A percentile compares a stretch with the other conserved stretches of the same genome.
Evolutionary conservation across 2,113 vertebrate genomes (phyloP).

Genomic region (Terrapene triunguis): DNA sequence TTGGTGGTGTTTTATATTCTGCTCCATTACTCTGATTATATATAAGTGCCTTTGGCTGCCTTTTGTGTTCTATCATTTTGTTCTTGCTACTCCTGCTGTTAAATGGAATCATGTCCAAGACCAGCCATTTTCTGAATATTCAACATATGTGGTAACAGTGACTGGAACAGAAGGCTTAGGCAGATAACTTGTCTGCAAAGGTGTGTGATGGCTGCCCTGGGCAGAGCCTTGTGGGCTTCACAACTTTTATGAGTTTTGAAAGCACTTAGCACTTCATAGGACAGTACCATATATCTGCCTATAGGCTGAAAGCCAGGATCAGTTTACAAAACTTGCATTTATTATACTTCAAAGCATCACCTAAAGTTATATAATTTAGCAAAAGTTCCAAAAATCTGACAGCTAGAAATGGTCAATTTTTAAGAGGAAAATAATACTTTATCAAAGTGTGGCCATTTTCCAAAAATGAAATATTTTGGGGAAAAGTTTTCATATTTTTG

Average conservation of each 20-base stretch:
- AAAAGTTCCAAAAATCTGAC: not conserved
- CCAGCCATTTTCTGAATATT: not conserved
- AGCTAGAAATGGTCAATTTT: not conserved
- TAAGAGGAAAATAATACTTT: not conserved
- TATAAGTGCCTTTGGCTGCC: not conserved
- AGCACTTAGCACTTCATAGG: not conserved
- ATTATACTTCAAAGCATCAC: not conserved
- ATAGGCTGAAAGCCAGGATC: not conserved
- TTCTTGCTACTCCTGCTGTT: slow-evolving; percentile 26
- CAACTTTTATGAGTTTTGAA: not conserved
- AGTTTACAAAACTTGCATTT: not conserved
- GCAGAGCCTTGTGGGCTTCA: not conserved
- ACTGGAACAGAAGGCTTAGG: not conserved
- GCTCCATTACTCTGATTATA: not conserved
- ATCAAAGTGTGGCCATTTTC: not conserved
- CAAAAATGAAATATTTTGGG: not conserved
- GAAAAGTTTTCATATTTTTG: not conserved
- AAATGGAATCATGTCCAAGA: not conserved
- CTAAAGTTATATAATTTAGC: not conserved
- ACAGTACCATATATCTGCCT: not conserved
- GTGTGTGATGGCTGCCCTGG: not conserved
- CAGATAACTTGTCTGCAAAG: not conserved
- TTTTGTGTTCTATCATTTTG: not conserved
- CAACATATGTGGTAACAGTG: not conserved
- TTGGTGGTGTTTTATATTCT: slow-evolving; percentile 26